Evolutionary conservation across 2,113 vertebrate species (phyloP).

Genomic region (Hystrix brachyura): DNA sequence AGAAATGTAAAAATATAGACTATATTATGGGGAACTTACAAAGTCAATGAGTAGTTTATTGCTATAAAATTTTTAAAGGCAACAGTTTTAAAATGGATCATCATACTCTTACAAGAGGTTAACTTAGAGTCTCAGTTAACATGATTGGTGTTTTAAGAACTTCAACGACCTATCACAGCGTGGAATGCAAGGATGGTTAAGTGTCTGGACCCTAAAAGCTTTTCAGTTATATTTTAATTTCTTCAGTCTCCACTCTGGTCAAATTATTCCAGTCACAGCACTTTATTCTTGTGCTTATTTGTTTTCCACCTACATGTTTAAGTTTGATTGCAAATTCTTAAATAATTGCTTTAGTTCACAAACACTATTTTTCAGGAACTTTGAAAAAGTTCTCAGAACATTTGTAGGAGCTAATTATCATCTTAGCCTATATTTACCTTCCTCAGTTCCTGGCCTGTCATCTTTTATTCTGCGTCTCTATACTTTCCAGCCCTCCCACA

Average conservation of each 20-base stretch:
- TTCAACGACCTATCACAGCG: background rate
- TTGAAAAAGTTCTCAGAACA: background rate
- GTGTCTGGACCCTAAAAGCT: background rate
- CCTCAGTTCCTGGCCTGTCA: background rate
- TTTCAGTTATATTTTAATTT: constrained; percentile 17
- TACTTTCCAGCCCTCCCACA: background rate
- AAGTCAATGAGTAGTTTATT: background rate
- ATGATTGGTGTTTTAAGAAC: background rate
- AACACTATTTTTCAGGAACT: background rate
- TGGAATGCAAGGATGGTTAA: background rate
- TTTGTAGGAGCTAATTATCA: background rate
- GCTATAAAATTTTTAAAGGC: background rate
- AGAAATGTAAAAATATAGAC: background rate
- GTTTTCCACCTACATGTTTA: background rate
- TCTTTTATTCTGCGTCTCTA: background rate
- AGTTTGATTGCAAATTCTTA: background rate
- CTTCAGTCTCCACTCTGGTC: background rate
- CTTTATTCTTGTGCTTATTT: background rate
- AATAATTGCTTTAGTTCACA: background rate
- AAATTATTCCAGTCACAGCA: background rate
- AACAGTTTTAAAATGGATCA: background rate
- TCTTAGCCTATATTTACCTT: background rate
- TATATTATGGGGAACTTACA: background rate
- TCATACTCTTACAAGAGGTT: background rate
- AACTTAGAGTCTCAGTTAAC: background rate